Evolutionary conservation across 2,888 invertebrate species (phyloP), one percentile per base, ranked within the genome.

Genomic region (Stenotaenia linearis): DNA sequence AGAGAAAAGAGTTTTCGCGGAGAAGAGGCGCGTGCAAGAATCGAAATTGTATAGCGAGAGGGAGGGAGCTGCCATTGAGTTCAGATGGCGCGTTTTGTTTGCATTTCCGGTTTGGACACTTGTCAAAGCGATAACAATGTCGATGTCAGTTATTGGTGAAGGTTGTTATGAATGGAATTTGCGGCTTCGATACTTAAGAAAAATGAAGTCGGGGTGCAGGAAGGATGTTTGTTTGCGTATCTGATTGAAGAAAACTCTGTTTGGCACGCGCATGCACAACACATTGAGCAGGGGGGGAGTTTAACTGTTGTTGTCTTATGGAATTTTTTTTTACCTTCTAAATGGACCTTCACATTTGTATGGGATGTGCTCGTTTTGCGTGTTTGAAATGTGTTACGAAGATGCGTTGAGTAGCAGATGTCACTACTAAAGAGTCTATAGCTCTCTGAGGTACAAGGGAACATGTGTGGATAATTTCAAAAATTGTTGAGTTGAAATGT

Each of bases 61-160:
- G n/a, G 69, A 25, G 69, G 28, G 69, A 69, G 69, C 25, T 69
- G 69, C 28, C 28, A 28, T 69, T 69, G 69, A 69, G 69, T 69
- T 69, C 69, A 69, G 69, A 69, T 69, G 69, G 69, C 69, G 69
- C 69, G 69, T 69, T 69, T 69, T 69, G 69, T 69, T 69, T 69
- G 69, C 69, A 69, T 69, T 69, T 69, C 69, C 69, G 69, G 69
- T 69, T 69, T 69, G 69, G 69, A 69, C 69, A 69, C 69, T 69
- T 69, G 69, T 69, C 69, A 69, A 69, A 28, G 21, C 69, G 69
- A 69, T 69, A 69, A 69, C 69, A 69, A 69, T 69, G 69, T 69
- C 25, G 69, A 69, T 69, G 69, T 23, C 69, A 69, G 69, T 69
- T 69, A 69, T 69, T 69, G 69, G 69, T 28, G 69, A 28, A 69